Evolutionary conservation across 1,140 invertebrate species (phyloP).

Genomic region (Drosophila parabipectinata): DNA sequence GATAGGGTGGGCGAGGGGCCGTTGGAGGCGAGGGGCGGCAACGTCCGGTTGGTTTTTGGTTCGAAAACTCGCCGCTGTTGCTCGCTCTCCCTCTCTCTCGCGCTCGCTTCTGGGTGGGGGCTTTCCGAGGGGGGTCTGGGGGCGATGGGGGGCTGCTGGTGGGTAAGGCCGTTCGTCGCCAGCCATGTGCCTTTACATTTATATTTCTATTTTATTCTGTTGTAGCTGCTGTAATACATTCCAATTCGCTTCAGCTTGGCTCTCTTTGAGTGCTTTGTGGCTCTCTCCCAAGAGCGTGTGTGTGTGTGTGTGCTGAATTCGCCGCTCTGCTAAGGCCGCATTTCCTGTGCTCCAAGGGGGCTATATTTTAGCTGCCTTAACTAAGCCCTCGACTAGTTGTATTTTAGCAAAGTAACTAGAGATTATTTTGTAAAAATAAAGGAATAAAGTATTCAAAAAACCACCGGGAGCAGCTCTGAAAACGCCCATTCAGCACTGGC

Average conservation of each 20-base stretch:
- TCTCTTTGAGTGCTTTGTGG: slow-evolving; percentile 8
- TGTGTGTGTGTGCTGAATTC: slow-evolving; percentile 24
- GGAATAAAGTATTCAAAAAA: not conserved
- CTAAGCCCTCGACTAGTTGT: not conserved
- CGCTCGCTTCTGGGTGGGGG: slow-evolving; percentile 8
- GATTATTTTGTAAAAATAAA: too few species aligned
- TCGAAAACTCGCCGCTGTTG: slow-evolving; percentile 55
- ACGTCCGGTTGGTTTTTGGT: slow-evolving; percentile 82
- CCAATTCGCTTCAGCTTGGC: slow-evolving; percentile 12
- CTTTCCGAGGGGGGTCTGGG: not conserved
- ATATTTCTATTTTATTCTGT: slow-evolving; percentile 16
- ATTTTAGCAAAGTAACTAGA: not conserved
- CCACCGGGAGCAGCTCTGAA: not conserved
- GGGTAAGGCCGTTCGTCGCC: slow-evolving; percentile 43
- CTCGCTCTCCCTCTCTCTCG: slow-evolving; percentile 37
- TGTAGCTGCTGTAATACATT: slow-evolving; percentile 40
- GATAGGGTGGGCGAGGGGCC: slow-evolving; percentile 12
- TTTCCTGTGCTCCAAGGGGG: slow-evolving; percentile 30
- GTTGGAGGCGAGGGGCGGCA: slow-evolving; percentile 52
- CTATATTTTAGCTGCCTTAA: not conserved
- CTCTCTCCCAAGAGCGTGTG: not conserved
- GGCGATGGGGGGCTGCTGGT: not conserved
- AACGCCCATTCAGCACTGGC: slow-evolving; percentile 43
- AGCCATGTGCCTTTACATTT: slow-evolving; percentile 43
- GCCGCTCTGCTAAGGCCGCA: slow-evolving; percentile 19